A percentile compares a stretch with the other conserved stretches of the same genome.
Conservation (phyloP, 2,113 vertebrate genomes). For the Anthoscopus minutus region DNA sequence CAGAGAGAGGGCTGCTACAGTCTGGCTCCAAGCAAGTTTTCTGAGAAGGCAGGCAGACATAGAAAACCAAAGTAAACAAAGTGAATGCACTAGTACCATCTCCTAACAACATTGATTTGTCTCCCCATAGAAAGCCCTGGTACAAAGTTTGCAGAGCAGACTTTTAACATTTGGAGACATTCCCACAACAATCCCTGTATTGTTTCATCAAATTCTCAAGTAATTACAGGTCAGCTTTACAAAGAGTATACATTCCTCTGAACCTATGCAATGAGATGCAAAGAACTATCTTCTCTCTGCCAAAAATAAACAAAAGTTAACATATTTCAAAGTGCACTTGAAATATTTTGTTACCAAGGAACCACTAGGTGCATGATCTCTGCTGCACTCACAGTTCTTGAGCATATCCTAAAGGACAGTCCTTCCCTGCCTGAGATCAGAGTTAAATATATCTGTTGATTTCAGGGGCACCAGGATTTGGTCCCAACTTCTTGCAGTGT, state of each 20-base stretch:
- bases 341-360: slow-evolving; percentile 53
- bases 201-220: slow-evolving; percentile 62
- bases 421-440: background rate
- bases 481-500: background rate
- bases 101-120: slow-evolving; percentile 93
- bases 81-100: slow-evolving; percentile 86
- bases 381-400: background rate
- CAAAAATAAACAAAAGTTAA: slow-evolving; percentile 42
- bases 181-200: slow-evolving; percentile 53
- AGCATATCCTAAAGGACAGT: background rate
- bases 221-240: slow-evolving; percentile 64
- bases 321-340: slow-evolving; percentile 19
- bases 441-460: background rate
- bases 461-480: background rate
- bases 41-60: slow-evolving; percentile 90
- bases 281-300: background rate
- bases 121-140: slow-evolving; percentile 80
- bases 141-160: slow-evolving; percentile 71
- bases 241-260: slow-evolving; percentile 10
- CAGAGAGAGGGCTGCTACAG: slow-evolving; percentile 88
- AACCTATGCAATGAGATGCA: background rate
- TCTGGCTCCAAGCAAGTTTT: slow-evolving; percentile 91
- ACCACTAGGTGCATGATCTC: background rate
- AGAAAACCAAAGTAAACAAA: slow-evolving; percentile 96
- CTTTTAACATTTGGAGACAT: slow-evolving; percentile 72